These are phyloP conservation scores for Hexactinellida sp. DNA, from an alignment of 37 sponge, comb jelly and placozoan genomes.

Conservation along the genomic window DNA sequence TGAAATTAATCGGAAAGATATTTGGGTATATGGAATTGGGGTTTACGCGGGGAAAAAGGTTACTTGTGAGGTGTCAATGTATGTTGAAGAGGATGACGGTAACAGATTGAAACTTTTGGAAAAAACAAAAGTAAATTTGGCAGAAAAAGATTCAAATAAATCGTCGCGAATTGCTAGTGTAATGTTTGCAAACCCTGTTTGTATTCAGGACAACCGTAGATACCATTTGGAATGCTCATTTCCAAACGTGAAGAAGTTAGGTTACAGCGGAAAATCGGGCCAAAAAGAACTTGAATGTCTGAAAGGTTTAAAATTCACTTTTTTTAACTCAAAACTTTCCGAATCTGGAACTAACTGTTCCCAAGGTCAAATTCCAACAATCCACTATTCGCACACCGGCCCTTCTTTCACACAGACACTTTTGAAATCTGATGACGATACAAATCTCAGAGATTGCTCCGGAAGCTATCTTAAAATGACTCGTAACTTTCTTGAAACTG, in stretches of 20 bases:
- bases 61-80: not conserved
- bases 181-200: not conserved
- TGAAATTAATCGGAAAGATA: slow-evolving; percentile 26
- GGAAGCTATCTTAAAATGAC: not conserved
- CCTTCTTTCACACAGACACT: not conserved
- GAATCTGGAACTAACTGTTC: slow-evolving; percentile 6
- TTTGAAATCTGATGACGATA: not conserved
- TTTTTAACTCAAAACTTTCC: not conserved
- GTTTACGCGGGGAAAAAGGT: slow-evolving; percentile 24
- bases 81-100: not conserved
- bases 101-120: not conserved
- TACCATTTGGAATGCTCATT: slow-evolving; percentile 12
- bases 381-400: not conserved
- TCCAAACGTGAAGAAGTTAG: not conserved
- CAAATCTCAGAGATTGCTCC: not conserved
- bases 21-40: slow-evolving; percentile 27
- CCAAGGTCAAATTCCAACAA: not conserved
- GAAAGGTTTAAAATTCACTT: not conserved
- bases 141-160: slow-evolving; percentile 14
- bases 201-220: slow-evolving; percentile 9
- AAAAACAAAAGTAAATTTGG: not conserved
- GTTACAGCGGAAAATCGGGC: not conserved
- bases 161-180: not conserved
- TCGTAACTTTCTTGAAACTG: not conserved
- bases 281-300: not conserved